Base-by-base conservation (phyloP, 2,797 vertebrate genomes). In the Gouania willdenowi region DNA sequence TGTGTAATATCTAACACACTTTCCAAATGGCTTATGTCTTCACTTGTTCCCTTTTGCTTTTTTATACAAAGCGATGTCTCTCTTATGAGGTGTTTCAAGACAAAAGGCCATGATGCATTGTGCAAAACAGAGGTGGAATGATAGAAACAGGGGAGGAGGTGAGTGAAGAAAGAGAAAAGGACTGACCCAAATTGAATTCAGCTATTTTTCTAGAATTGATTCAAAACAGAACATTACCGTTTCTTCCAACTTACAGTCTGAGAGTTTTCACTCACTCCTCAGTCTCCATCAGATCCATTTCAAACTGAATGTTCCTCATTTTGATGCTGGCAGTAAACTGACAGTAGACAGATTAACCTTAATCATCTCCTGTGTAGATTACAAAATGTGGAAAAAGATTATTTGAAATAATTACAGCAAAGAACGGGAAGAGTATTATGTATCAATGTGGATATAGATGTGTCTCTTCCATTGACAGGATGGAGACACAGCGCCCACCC, bases 21-120 rank as follows among this genome's bases (percentile, higher is more conserved):
- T n/a, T 15, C 4, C 33, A 40, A 29, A 21, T 50, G 14, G n/a
- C 12, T 50, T 50, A 41, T 58, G 34, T 44, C 41, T 41, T 32
- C 4, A 8, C 16, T 52, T 61, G 48, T 63, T 43, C n/a, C n/a
- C n/a, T n/a, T n/a, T n/a, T n/a, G n/a, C n/a, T n/a, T 55, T 60
- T 62, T 54, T 46, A 28, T 23, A 39, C 31, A 72, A 66, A 62
- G 37, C 58, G 38, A 66, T 10, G 29, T 61, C 35, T 44, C 43
- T 66, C 47, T 76, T 67, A 69, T 65, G 66, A 79, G 60, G 75
- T 79, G 72, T 72, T 77, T 40, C 59, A 65, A 75, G 66, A 81
- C 60, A 42, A 61, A 69, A 63, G 59, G 52, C 71, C 52, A 63
- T 49, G 52, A 60, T 62, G 33, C n/a, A n/a, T n/a, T n/a, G n/a